Evolutionary conservation across 1,140 invertebrate species (phyloP), one percentile per base, ranked within the genome.

Genomic region (Saccostrea echinata): DNA sequence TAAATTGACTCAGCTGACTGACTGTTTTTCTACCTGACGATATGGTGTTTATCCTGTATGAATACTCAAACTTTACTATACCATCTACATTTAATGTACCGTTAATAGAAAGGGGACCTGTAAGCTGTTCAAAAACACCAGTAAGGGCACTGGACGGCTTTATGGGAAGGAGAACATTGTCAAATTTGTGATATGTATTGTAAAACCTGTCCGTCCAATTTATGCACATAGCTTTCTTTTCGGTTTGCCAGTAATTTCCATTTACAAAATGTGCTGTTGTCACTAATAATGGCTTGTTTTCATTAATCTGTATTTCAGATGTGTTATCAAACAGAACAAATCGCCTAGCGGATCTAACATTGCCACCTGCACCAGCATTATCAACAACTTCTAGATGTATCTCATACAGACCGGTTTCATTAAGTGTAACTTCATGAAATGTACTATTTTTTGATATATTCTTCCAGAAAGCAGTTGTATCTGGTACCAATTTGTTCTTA

Each of bases 311-410:
- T 13, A 92, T 86, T n/a, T 9, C 9, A 11, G 91, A 91, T 0
- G 86, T 87, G 57, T 91, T 91, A 84, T 92, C 91, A 30, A 85
- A 90, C 13, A 92, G 84, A 0, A 91, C 84, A 55, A 92, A 91
- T 84, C 90, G 53, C 24, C 91, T 84, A 3, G 87, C 89, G 3
- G 83, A 53, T 30, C 61, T 24, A 0, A 87, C 64, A 61, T 92
- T 92, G 2, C 88, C 89, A 13, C 90, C 90, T 33, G 35, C 61
- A 9, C 88, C 89, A 18, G 91, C 90, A 55, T 81, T 61, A 61
- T 92, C 91, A 16, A 87, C 85, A 35, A 92, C 90, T 64, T 89
- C 88, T 51, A 91, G 30, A 21, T 87, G 24, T 21, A 92, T 52
- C 18, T 80, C 86, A 86, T 91, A 92, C 24, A 92, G 52, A 6